These are phyloP conservation scores for Falco naumanni DNA, from an alignment of 2,797 vertebrate genomes.

Conservation along the genomic window DNA sequence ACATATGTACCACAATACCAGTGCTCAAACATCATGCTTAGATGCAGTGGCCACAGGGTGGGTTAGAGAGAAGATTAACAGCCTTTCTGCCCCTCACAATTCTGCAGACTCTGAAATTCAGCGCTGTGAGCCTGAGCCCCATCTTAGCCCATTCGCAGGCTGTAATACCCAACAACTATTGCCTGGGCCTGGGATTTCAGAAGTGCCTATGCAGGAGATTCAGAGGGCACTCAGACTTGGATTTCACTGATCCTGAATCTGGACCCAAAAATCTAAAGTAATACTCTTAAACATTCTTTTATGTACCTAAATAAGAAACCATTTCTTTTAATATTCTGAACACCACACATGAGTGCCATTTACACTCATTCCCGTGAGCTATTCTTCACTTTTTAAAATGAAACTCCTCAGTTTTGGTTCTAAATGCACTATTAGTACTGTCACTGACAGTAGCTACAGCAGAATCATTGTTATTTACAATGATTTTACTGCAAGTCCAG, in stretches of 20 bases:
- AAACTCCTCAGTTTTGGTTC: not conserved
- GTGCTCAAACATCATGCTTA: not conserved
- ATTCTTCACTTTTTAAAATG: not conserved
- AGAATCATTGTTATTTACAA: not conserved
- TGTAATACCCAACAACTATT: not conserved
- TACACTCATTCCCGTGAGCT: not conserved
- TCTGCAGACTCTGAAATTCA: not conserved
- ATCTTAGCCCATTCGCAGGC: not conserved
- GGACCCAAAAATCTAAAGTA: not conserved
- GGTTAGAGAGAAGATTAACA: not conserved
- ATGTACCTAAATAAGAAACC: not conserved
- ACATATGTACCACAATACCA: accelerated
- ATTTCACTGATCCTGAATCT: not conserved
- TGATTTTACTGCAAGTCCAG: not conserved
- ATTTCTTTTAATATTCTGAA: not conserved
- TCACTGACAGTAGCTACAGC: not conserved
- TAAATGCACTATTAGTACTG: not conserved
- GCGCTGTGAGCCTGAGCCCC: accelerated
- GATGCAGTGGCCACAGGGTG: not conserved
- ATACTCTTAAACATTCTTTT: not conserved
- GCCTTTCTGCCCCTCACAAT: not conserved
- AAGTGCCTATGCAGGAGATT: not conserved
- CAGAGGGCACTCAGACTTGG: not conserved
- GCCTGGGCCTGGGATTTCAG: not conserved
- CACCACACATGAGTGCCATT: not conserved